Evolutionary conservation across 2,888 invertebrate genomes (phyloP).

Genomic region (Hirtodrosophila cameraria): DNA sequence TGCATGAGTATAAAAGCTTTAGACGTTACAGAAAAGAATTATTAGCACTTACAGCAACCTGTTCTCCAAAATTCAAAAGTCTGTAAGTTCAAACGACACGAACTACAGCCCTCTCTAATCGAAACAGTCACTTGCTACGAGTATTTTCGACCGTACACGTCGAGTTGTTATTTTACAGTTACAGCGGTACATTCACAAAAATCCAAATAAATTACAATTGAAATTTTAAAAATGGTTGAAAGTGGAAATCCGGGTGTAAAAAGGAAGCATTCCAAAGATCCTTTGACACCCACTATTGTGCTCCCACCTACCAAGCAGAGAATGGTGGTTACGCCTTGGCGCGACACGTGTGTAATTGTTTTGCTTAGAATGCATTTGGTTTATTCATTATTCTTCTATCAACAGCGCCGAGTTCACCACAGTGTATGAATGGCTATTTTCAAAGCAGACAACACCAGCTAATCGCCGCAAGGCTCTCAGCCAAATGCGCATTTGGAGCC

Average conservation of each 20-base stretch:
- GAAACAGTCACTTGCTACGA: background rate
- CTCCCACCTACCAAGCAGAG: conserved; percentile 58
- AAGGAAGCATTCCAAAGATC: conserved; percentile 3
- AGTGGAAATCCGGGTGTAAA: background rate
- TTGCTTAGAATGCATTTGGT: too few relatives aligned
- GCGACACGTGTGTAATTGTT: conserved; percentile 76
- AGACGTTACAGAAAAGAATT: too few relatives aligned
- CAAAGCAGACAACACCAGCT: conserved; percentile 33
- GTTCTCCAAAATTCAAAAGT: too few relatives aligned
- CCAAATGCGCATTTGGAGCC: conserved; percentile 80
- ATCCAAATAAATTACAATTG: background rate
- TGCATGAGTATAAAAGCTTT: too few relatives aligned
- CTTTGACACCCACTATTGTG: background rate
- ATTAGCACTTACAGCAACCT: too few relatives aligned
- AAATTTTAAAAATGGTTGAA: conserved; percentile 9
- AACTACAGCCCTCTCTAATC: background rate
- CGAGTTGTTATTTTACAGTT: background rate
- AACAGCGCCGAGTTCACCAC: conserved; percentile 78
- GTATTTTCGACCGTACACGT: background rate
- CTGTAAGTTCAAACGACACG: too few relatives aligned
- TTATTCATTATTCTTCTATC: too few relatives aligned
- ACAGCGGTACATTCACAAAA: background rate
- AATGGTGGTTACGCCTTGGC: conserved; percentile 82
- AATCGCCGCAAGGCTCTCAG: conserved; percentile 64
- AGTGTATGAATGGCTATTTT: conserved; percentile 81